Percentiles rank a stretch among this genome's conserved stretches.
These are phyloP conservation scores for Tragopan temminckii DNA, from an alignment of 2,797 vertebrate genomes.

Conservation along the genomic window DNA sequence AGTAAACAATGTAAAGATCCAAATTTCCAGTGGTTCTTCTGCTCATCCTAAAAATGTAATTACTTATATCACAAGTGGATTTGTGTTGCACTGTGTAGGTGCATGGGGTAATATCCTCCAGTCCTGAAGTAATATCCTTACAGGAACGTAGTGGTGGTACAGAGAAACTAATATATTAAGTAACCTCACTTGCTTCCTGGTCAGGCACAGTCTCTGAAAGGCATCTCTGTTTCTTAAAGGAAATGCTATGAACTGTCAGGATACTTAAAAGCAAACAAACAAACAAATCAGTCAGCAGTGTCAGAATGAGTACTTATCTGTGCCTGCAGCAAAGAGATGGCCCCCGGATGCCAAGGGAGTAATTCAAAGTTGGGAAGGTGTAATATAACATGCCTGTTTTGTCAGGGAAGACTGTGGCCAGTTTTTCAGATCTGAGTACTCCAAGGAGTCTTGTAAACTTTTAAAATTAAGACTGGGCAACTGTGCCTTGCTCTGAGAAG, in stretches of 20 bases:
- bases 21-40: neutral
- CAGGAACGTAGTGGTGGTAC: neutral
- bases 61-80: neutral
- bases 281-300: neutral
- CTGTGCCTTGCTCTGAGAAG: neutral
- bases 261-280: neutral
- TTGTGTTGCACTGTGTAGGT: neutral
- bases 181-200: neutral
- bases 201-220: neutral
- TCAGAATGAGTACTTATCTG: neutral
- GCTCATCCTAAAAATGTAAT: neutral
- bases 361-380: neutral
- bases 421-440: conserved; percentile 1
- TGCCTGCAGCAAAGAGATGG: neutral
- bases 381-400: neutral
- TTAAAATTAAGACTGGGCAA: neutral
- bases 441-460: neutral
- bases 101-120: fast-evolving
- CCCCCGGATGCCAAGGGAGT: neutral
- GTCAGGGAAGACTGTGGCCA: neutral
- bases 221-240: neutral
- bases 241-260: neutral
- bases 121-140: neutral
- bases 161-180: neutral
- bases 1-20: neutral